Percentiles rank a stretch among this genome's conserved stretches.
Conservation (phyloP, 2,113 vertebrate species). For the Neogobius melanostomus region DNA sequence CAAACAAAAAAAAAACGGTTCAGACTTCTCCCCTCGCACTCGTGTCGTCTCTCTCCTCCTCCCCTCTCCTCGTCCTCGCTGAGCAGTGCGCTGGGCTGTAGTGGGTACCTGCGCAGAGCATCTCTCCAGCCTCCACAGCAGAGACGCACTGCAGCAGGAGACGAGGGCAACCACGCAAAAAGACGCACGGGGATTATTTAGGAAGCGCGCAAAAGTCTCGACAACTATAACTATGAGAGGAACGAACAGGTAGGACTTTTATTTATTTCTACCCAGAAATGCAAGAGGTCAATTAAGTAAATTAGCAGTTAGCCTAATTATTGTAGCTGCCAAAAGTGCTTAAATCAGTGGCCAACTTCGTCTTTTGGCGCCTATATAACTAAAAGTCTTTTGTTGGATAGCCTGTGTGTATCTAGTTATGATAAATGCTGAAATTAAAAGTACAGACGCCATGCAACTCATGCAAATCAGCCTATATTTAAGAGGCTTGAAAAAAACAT, state of each 20-base stretch:
- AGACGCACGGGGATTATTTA: conserved; percentile 27
- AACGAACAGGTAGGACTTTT: conserved; percentile 55
- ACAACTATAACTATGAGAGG: conserved; percentile 53
- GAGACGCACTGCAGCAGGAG: conserved; percentile 69
- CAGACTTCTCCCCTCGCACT: conserved; percentile 53
- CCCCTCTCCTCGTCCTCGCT: conserved; percentile 19
- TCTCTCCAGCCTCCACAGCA: conserved; percentile 18
- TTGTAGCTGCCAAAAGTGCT: conserved; percentile 2
- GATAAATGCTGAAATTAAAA: neutral
- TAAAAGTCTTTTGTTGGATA: too few species aligned
- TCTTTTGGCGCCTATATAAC: too few species aligned
- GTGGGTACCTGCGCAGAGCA: conserved; percentile 53
- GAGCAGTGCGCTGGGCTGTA: conserved; percentile 32
- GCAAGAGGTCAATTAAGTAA: conserved; percentile 11
- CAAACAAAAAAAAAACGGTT: conserved; percentile 57
- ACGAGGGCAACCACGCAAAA: conserved; percentile 21
- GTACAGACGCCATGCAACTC: too few species aligned
- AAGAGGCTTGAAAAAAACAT: too few species aligned
- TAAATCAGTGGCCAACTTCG: neutral
- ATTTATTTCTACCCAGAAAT: neutral
- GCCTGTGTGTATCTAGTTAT: too few species aligned
- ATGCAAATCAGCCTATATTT: too few species aligned
- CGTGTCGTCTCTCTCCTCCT: neutral
- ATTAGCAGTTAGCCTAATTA: conserved; percentile 14
- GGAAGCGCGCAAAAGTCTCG: conserved; percentile 22